Evolutionary conservation across 2,888 invertebrate species (phyloP).

Genomic region (Acleris laterana): DNA sequence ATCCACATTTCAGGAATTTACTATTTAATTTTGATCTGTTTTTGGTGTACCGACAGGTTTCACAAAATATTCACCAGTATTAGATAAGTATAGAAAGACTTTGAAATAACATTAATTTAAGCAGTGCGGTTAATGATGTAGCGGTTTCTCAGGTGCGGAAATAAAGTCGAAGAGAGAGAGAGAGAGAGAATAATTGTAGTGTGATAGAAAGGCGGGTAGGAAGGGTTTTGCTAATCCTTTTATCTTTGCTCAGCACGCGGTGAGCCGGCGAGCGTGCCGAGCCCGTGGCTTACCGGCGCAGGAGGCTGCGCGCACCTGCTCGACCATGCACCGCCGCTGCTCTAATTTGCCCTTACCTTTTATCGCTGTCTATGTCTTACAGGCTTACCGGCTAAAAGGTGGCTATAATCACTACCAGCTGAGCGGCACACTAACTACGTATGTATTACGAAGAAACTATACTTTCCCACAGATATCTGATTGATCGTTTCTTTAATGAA

Average conservation of each 20-base stretch:
- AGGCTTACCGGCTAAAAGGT: slow-evolving; percentile 1
- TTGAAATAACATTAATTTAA: slow-evolving; percentile 18
- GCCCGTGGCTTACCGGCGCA: slow-evolving; percentile 46
- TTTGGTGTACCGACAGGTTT: slow-evolving; percentile 8
- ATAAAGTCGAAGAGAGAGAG: slow-evolving; percentile 23
- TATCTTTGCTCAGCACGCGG: slow-evolving; percentile 74
- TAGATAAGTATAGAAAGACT: not conserved
- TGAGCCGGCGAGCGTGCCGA: slow-evolving; percentile 52
- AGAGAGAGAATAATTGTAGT: slow-evolving; percentile 26
- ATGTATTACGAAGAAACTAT: not conserved
- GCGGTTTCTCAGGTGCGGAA: slow-evolving; percentile 26
- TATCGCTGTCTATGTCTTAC: slow-evolving; percentile 24
- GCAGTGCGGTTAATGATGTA: slow-evolving; percentile 26
- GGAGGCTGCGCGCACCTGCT: slow-evolving; percentile 58
- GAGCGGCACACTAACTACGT: not conserved
- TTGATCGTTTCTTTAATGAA: not conserved
- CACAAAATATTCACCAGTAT: slow-evolving; percentile 9
- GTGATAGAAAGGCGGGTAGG: slow-evolving; percentile 56
- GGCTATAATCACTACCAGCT: not conserved
- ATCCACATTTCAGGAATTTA: slow-evolving; percentile 22
- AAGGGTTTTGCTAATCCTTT: slow-evolving; percentile 70
- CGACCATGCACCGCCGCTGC: slow-evolving; percentile 55
- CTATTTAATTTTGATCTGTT: slow-evolving; percentile 24
- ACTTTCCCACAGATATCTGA: not conserved
- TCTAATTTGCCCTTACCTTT: slow-evolving; percentile 65